Evolutionary conservation across 2,888 invertebrate species (phyloP).

Genomic region (Sepiola atlantica): DNA sequence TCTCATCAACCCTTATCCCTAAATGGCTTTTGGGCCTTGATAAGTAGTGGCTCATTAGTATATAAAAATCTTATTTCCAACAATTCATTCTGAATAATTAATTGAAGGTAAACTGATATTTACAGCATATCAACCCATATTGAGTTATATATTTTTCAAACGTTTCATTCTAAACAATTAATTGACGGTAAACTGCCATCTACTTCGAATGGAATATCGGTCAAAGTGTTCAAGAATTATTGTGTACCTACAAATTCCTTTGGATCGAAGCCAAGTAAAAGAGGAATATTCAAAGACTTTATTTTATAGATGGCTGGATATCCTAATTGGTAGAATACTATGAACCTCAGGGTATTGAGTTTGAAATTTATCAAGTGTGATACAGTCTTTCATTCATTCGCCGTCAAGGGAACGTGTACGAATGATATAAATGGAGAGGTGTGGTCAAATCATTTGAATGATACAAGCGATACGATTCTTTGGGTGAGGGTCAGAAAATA

Average conservation of each 20-base stretch:
- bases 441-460: not conserved
- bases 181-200: too few species aligned
- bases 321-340: constrained; percentile 20
- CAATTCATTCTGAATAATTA: too few species aligned
- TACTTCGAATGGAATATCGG: not conserved
- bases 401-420: not conserved
- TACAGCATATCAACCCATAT: too few species aligned
- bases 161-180: too few species aligned
- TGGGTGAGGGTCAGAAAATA: not conserved
- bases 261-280: not conserved
- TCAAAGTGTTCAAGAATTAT: not conserved
- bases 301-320: constrained; percentile 1
- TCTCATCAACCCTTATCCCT: too few species aligned
- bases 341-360: not conserved
- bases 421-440: not conserved
- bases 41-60: too few species aligned
- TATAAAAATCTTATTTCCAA: too few species aligned
- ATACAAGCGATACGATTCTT: not conserved
- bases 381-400: not conserved
- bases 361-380: constrained; percentile 32
- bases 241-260: not conserved
- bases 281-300: not conserved
- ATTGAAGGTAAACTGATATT: too few species aligned
- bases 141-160: too few species aligned
- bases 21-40: too few species aligned